Evolutionary conservation across 1,140 invertebrate species (phyloP).

Genomic region (Oppia nitens): DNA sequence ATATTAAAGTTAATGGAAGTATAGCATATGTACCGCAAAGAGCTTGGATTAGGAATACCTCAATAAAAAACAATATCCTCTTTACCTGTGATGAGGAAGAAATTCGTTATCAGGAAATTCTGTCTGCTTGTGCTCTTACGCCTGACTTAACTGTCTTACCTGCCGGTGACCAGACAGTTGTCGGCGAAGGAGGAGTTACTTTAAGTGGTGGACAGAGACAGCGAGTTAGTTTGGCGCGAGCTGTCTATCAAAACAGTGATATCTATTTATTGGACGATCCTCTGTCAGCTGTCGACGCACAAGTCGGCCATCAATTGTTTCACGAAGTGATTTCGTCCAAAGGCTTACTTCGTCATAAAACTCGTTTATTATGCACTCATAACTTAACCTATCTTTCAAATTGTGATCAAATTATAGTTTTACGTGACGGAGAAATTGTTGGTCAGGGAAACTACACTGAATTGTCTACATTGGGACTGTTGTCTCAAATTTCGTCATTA

Average conservation of each 20-base stretch:
- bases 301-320: conserved; percentile 31
- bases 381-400: conserved; percentile 28
- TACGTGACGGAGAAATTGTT: conserved; percentile 31
- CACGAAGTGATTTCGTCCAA: conserved; percentile 29
- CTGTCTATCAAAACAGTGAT: conserved; percentile 32
- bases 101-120: conserved; percentile 17
- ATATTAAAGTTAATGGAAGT: conserved; percentile 29
- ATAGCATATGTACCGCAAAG: conserved; percentile 33
- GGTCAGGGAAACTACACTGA: conserved; percentile 34
- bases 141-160: conserved; percentile 21
- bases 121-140: conserved; percentile 21
- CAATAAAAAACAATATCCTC: conserved; percentile 32
- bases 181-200: conserved; percentile 55
- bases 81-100: conserved; percentile 25
- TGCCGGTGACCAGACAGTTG: conserved; percentile 66
- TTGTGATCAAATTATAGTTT: conserved; percentile 33
- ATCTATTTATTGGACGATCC: conserved; percentile 37
- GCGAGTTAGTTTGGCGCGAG: conserved; percentile 32
- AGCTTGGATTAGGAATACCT: conserved; percentile 34
- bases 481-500: not conserved
- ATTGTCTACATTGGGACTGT: not conserved
- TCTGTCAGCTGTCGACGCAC: conserved; percentile 35
- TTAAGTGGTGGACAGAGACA: conserved; percentile 37
- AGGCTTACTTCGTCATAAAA: conserved; percentile 30
- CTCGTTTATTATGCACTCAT: conserved; percentile 29